Conservation (phyloP, 2,113 vertebrate species). For the Erythrolamprus reginae region DNA sequence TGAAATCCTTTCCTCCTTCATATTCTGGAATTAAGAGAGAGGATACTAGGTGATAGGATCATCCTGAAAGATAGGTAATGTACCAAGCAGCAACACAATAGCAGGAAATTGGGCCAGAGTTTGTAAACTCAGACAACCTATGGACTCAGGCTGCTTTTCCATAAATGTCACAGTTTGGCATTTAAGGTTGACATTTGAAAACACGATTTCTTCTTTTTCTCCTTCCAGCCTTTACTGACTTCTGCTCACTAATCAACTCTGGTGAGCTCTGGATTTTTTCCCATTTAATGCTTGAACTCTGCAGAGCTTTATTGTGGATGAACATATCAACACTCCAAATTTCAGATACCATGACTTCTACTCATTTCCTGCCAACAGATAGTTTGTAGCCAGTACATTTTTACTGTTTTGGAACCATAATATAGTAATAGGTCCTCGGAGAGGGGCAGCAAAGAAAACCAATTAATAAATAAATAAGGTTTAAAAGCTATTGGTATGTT, state of each 20-base stretch:
- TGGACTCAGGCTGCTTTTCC: neutral
- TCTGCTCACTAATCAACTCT: neutral
- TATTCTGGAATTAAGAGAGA: neutral
- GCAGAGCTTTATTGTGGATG: neutral
- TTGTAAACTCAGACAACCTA: neutral
- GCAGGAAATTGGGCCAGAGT: neutral
- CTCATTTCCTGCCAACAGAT: neutral
- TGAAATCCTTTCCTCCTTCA: neutral
- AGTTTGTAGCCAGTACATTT: slow-evolving; percentile 8
- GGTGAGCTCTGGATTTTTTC: neutral
- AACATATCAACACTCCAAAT: neutral
- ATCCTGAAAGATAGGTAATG: neutral
- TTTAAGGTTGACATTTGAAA: neutral
- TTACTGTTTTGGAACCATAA: neutral
- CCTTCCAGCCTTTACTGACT: neutral
- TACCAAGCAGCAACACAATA: neutral
- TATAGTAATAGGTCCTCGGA: no score
- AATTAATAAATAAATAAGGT: no score
- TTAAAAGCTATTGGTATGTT: neutral
- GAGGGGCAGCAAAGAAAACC: no score
- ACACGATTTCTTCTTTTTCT: neutral
- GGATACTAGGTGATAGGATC: neutral
- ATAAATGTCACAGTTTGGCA: neutral
- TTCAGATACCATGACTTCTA: neutral
- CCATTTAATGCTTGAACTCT: accelerated